Percentiles rank a stretch among this genome's conserved stretches.
Conservation (phyloP, 2,113 vertebrate genomes). For the Bos indicus region DNA sequence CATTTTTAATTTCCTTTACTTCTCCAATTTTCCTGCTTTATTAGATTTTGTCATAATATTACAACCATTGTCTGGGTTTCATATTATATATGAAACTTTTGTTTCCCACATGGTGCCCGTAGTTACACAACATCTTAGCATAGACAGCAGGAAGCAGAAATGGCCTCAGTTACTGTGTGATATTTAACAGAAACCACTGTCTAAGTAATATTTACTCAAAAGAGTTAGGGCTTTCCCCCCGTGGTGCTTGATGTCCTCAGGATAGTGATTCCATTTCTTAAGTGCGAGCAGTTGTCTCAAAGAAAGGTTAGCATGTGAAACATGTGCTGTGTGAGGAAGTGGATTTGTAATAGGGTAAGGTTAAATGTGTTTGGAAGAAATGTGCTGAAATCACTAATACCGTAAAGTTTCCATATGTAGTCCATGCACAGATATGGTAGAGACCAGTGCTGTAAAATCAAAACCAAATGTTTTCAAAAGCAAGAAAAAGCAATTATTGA, state of each 20-base stretch:
- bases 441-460: neutral
- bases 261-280: neutral
- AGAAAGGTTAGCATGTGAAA: neutral
- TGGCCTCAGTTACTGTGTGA: neutral
- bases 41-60: neutral
- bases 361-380: neutral
- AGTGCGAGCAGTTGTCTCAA: neutral
- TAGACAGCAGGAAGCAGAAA: neutral
- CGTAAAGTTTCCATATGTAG: neutral
- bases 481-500: constrained; percentile 1
- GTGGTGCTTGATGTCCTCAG: neutral
- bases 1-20: constrained; percentile 20
- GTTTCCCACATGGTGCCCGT: neutral
- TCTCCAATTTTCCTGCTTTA: neutral
- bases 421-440: neutral
- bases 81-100: neutral
- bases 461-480: constrained; percentile 56
- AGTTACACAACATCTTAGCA: neutral
- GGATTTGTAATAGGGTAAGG: neutral
- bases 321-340: neutral
- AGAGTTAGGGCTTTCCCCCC: neutral
- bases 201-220: neutral
- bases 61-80: neutral
- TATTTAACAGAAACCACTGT: neutral
- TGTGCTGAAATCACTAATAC: neutral